A percentile compares a stretch with the other conserved stretches of the same genome.
These are phyloP conservation scores for Galagoides demidoff DNA, from an alignment of 2,797 vertebrate species.

Conservation along the genomic window DNA sequence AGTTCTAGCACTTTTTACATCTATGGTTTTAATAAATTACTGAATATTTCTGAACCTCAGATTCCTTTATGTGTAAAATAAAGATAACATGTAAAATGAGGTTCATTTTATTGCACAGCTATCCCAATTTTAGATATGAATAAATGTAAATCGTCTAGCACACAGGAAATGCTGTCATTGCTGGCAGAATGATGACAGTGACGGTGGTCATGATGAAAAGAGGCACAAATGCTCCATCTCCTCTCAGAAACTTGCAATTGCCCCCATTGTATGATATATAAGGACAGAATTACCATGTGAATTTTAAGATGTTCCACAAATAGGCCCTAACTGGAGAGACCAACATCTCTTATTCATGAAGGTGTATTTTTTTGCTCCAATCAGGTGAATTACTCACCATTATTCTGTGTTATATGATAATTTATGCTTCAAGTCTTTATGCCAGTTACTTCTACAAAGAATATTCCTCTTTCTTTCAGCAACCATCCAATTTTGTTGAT, in stretches of 20 bases:
- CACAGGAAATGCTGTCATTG: not conserved
- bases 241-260: not conserved
- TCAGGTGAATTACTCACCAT: not conserved
- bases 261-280: not conserved
- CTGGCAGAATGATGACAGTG: not conserved
- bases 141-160: not conserved
- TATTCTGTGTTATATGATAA: not conserved
- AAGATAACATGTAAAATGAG: not conserved
- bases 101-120: not conserved
- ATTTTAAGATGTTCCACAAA: not conserved
- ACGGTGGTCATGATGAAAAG: rapidly evolving
- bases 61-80: not conserved
- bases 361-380: not conserved
- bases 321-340: not conserved
- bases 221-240: not conserved
- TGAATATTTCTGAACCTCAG: not conserved
- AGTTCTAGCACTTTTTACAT: not conserved
- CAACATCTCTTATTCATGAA: not conserved
- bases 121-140: not conserved
- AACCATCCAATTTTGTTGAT: not conserved
- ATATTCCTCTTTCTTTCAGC: not conserved
- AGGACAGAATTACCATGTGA: not conserved
- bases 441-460: not conserved
- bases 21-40: slow-evolving; percentile 14
- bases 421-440: not conserved